These are phyloP conservation scores for Palythoa grandiflora DNA, from an alignment of 92 coral and sea anemone genomes.

Conservation along the genomic window DNA sequence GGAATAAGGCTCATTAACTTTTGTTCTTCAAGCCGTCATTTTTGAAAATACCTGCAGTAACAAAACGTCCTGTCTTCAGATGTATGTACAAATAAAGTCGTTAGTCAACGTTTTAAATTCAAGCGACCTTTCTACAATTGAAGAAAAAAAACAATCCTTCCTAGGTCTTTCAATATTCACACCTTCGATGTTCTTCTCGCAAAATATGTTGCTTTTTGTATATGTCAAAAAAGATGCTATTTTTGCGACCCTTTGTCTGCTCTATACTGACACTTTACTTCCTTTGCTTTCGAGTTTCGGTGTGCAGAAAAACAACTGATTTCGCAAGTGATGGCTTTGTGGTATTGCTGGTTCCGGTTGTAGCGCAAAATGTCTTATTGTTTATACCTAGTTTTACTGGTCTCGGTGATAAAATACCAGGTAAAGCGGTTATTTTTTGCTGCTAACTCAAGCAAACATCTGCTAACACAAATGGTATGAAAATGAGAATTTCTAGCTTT, in stretches of 20 bases:
- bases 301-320: not conserved
- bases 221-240: not conserved
- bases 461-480: slow-evolving; percentile 43
- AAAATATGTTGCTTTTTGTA: too few species aligned
- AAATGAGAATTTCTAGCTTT: slow-evolving; percentile 32
- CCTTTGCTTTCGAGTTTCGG: not conserved
- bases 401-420: slow-evolving; percentile 24
- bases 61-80: too few species aligned
- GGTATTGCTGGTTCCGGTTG: slow-evolving; percentile 1
- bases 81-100: too few species aligned
- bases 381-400: not conserved
- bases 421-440: slow-evolving; percentile 29
- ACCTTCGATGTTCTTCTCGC: too few species aligned
- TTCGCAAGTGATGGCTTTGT: not conserved
- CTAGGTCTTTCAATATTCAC: too few species aligned
- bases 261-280: not conserved
- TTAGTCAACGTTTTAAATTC: too few species aligned
- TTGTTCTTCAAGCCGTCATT: not conserved
- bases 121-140: too few species aligned
- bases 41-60: too few species aligned
- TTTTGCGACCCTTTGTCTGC: not conserved
- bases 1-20: not conserved
- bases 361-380: slow-evolving; percentile 8
- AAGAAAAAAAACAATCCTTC: too few species aligned
- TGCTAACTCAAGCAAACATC: slow-evolving; percentile 48